phyloP scores from a whole-genome alignment of 2,888 invertebrate species.

The Aelia acuminata region DNA sequence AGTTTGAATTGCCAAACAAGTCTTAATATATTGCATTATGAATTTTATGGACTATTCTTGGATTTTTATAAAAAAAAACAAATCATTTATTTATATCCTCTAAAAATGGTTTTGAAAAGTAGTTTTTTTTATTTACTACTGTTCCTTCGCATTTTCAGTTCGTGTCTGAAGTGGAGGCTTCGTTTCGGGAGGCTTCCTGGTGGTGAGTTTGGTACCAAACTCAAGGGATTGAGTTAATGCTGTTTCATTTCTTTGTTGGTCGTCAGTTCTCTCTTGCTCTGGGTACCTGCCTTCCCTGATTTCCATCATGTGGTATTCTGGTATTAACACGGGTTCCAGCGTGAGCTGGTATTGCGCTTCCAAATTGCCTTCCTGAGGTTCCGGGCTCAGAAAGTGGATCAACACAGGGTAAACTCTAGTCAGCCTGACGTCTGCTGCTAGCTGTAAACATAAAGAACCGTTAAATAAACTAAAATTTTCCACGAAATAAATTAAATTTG shows the following conservation, averaged over 20 bases:
- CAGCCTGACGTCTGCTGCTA: not conserved
- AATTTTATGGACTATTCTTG: no score
- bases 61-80: no score
- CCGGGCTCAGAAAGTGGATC: not conserved
- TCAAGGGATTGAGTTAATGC: not conserved
- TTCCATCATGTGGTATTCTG: conserved; percentile 7
- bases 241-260: not conserved
- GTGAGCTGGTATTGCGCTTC: not conserved
- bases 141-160: not conserved
- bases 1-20: no score
- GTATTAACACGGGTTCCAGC: not conserved
- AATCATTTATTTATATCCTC: no score
- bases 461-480: not conserved
- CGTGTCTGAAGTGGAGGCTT: not conserved
- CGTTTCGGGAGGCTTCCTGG: not conserved
- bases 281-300: not conserved
- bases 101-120: no score
- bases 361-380: not conserved
- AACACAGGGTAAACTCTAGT: conserved; percentile 2
- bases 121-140: no score
- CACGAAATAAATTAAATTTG: no score
- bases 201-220: conserved; percentile 6
- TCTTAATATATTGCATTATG: no score
- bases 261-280: not conserved
- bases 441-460: not conserved